Evolutionary conservation across 2,888 invertebrate species (phyloP).

Genomic region (Embidobia sp.): DNA sequence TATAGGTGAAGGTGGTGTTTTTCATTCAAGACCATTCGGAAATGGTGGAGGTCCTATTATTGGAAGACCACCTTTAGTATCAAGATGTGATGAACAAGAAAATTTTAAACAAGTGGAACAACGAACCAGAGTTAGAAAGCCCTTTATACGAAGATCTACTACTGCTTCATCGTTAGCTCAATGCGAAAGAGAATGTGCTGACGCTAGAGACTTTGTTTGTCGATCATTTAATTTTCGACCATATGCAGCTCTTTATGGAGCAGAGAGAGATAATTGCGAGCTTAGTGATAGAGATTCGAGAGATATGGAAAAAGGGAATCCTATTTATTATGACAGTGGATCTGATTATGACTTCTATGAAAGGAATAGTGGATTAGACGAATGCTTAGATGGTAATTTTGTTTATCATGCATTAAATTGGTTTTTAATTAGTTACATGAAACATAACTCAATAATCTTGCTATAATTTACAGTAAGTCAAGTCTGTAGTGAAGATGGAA

Average conservation of each 20-base stretch:
- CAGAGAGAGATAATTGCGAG: slow-evolving; percentile 92
- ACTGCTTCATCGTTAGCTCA: slow-evolving; percentile 89
- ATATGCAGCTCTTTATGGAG: slow-evolving; percentile 84
- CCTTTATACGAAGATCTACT: slow-evolving; percentile 88
- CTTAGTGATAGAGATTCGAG: slow-evolving; percentile 93
- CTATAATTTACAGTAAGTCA: slow-evolving; percentile 87
- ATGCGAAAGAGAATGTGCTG: slow-evolving; percentile 93
- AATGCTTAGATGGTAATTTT: slow-evolving; percentile 91
- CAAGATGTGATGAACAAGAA: slow-evolving; percentile 90
- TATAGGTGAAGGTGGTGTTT: slow-evolving; percentile 77
- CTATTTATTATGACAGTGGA: slow-evolving; percentile 91
- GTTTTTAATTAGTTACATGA: slow-evolving; percentile 55
- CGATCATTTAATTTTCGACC: slow-evolving; percentile 88
- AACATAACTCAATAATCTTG: no score
- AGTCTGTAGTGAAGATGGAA: slow-evolving; percentile 95
- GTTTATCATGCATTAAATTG: slow-evolving; percentile 1
- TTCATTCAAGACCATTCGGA: slow-evolving; percentile 76
- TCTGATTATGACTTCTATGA: slow-evolving; percentile 94
- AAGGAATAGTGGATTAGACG: slow-evolving; percentile 88
- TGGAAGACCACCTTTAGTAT: slow-evolving; percentile 81
- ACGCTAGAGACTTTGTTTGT: slow-evolving; percentile 85
- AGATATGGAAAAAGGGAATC: slow-evolving; percentile 92
- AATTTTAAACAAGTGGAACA: slow-evolving; percentile 91
- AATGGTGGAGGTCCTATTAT: slow-evolving; percentile 80
- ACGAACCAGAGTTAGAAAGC: slow-evolving; percentile 89